These are phyloP conservation scores for Octodon degus DNA, from an alignment of 2,113 vertebrate genomes.

Conservation along the genomic window DNA sequence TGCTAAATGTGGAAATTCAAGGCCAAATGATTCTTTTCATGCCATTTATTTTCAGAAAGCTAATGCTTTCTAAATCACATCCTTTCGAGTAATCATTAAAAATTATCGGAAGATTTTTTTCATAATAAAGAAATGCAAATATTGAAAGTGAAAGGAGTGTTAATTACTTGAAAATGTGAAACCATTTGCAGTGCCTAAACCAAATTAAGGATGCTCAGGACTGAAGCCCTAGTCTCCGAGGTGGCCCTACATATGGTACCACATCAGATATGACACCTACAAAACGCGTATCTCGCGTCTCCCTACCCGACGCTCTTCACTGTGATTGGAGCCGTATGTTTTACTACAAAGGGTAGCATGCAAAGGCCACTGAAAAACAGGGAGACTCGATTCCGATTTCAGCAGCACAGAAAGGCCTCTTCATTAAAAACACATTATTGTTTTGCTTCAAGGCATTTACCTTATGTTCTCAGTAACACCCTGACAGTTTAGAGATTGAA, in stretches of 20 bases:
- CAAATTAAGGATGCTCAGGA: slow-evolving; percentile 37
- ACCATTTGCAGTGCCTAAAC: slow-evolving; percentile 66
- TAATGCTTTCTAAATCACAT: slow-evolving; percentile 59
- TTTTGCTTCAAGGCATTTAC: slow-evolving; percentile 62
- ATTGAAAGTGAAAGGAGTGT: slow-evolving; percentile 71
- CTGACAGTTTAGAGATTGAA: slow-evolving; percentile 68
- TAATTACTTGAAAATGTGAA: slow-evolving; percentile 76
- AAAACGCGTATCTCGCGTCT: not conserved
- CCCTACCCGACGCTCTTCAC: slow-evolving; percentile 21
- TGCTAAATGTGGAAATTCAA: slow-evolving; percentile 49
- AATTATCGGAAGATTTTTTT: slow-evolving; percentile 39
- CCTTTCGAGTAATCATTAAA: slow-evolving; percentile 57
- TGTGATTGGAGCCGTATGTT: slow-evolving; percentile 68
- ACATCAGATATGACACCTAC: slow-evolving; percentile 49
- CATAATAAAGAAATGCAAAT: slow-evolving; percentile 75
- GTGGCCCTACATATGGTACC: not conserved
- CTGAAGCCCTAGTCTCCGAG: not conserved
- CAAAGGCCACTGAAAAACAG: slow-evolving; percentile 51
- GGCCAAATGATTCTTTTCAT: not conserved
- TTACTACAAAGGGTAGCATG: slow-evolving; percentile 35
- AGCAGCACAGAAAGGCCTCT: slow-evolving; percentile 61
- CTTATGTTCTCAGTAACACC: slow-evolving; percentile 73
- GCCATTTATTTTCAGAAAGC: slow-evolving; percentile 48
- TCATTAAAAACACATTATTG: slow-evolving; percentile 73
- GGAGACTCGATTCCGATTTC: slow-evolving; percentile 65